Evolutionary conservation across 2,888 invertebrate species (phyloP).

Genomic region (Cryptosula pallasiana): DNA sequence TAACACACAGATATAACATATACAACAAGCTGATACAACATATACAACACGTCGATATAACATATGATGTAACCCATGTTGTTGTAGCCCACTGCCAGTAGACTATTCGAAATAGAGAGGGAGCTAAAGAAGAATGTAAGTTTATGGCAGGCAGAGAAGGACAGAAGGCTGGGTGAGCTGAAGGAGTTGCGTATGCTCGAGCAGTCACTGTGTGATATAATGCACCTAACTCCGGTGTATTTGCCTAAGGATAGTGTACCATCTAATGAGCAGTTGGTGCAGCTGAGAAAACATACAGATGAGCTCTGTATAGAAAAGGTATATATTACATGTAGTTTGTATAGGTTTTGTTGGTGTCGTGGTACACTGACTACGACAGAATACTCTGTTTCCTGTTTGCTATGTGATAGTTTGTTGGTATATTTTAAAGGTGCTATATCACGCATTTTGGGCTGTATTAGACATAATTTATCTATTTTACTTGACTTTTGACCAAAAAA

Average conservation of each 20-base stretch:
- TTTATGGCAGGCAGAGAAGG: slow-evolving; percentile 40
- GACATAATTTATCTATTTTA: too few relatives aligned
- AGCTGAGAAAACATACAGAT: slow-evolving; percentile 41
- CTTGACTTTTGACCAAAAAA: too few relatives aligned
- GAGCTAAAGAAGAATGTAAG: slow-evolving; percentile 38
- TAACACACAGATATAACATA: too few relatives aligned
- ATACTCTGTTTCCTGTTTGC: too few relatives aligned
- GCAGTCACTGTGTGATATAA: slow-evolving; percentile 42
- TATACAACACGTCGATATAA: too few relatives aligned
- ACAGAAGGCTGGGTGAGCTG: slow-evolving; percentile 40
- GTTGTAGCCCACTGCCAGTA: neutral
- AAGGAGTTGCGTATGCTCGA: slow-evolving; percentile 40
- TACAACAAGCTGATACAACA: too few relatives aligned
- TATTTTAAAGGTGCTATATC: too few relatives aligned
- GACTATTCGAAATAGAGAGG: slow-evolving; percentile 41
- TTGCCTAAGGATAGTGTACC: slow-evolving; percentile 45
- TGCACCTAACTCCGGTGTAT: slow-evolving; percentile 47
- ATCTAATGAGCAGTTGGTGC: slow-evolving; percentile 39
- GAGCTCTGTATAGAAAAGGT: slow-evolving; percentile 9
- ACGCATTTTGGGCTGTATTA: too few relatives aligned
- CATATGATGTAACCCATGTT: neutral
- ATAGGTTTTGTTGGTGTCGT: too few relatives aligned
- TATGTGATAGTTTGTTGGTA: too few relatives aligned
- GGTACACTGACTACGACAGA: too few relatives aligned
- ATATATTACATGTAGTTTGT: too few relatives aligned